Conservation (phyloP, 2,113 vertebrate species). For the Dryoscopus gambensis region DNA sequence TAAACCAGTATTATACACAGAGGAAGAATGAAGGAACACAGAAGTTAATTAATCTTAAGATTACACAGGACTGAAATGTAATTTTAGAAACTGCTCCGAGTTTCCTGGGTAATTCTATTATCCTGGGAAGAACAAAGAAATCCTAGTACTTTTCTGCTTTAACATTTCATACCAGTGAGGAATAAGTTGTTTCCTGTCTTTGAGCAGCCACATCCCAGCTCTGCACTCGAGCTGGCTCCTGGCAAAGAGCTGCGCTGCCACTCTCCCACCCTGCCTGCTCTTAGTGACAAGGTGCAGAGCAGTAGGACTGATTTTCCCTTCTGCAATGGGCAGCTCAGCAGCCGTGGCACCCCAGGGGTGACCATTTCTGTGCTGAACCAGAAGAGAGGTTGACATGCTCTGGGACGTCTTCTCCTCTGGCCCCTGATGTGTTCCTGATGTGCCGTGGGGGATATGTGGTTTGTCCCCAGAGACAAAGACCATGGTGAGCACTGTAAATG, state of each 20-base stretch:
- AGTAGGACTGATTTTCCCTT: not conserved
- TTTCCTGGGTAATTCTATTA: slow-evolving; percentile 20
- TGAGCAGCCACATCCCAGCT: not conserved
- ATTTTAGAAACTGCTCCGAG: slow-evolving; percentile 9
- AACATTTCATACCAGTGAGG: not conserved
- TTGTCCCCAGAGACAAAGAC: not conserved
- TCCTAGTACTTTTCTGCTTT: not conserved
- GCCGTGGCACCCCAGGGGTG: no score
- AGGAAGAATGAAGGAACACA: not conserved
- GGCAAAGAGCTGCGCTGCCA: not conserved
- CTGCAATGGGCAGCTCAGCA: not conserved
- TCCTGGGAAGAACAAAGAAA: not conserved
- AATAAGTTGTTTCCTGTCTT: not conserved
- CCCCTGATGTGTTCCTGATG: not conserved
- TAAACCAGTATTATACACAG: slow-evolving; percentile 19
- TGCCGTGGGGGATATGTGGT: accelerated
- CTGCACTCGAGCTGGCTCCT: not conserved
- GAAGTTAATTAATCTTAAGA: slow-evolving; percentile 47
- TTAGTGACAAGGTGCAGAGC: no score
- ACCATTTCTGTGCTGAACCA: not conserved
- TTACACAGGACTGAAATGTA: not conserved
- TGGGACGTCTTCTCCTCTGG: not conserved
- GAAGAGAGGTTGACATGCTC: accelerated
- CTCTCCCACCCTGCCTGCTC: not conserved
- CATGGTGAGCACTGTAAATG: accelerated